phyloP scores from a whole-genome alignment of 2,797 vertebrate genomes.

The Hipposideros larvatus region DNA sequence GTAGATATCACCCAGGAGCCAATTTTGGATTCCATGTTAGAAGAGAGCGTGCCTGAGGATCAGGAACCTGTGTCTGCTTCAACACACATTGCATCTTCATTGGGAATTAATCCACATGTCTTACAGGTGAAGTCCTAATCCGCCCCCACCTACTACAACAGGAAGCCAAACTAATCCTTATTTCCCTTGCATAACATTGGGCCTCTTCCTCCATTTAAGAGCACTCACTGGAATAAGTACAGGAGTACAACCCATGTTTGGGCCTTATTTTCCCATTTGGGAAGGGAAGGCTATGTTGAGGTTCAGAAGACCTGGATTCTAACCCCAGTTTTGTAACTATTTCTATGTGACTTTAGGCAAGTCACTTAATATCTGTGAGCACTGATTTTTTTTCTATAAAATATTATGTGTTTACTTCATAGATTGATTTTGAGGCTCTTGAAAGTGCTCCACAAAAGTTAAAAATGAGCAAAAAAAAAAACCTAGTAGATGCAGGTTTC shows the following conservation, averaged over 20 bases:
- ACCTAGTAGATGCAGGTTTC: background rate
- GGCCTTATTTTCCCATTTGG: background rate
- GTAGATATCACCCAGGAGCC: slow-evolving; percentile 96
- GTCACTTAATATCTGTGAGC: slow-evolving; percentile 31
- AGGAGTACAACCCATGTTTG: background rate
- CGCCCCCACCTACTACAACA: slow-evolving; percentile 38
- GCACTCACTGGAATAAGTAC: background rate
- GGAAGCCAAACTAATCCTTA: slow-evolving; percentile 44
- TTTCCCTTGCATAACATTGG: background rate
- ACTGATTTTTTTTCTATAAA: slow-evolving; percentile 47
- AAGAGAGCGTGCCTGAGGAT: slow-evolving; percentile 87
- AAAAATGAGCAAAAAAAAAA: background rate
- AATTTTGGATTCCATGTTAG: slow-evolving; percentile 83
- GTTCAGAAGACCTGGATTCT: background rate
- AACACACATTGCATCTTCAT: slow-evolving; percentile 91
- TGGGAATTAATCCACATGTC: slow-evolving; percentile 96
- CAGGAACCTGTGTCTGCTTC: slow-evolving; percentile 91
- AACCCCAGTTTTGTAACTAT: background rate
- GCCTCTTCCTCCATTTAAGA: slow-evolving; percentile 7
- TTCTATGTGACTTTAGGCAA: background rate
- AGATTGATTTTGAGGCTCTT: background rate
- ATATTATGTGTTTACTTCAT: background rate
- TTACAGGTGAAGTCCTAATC: slow-evolving; percentile 91
- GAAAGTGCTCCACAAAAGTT: slow-evolving; percentile 17
- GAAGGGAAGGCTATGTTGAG: background rate